A percentile compares a stretch with the other conserved stretches of the same genome.
Evolutionary conservation across 2,888 invertebrate genomes (phyloP).

Genomic region (Nineta flava): DNA sequence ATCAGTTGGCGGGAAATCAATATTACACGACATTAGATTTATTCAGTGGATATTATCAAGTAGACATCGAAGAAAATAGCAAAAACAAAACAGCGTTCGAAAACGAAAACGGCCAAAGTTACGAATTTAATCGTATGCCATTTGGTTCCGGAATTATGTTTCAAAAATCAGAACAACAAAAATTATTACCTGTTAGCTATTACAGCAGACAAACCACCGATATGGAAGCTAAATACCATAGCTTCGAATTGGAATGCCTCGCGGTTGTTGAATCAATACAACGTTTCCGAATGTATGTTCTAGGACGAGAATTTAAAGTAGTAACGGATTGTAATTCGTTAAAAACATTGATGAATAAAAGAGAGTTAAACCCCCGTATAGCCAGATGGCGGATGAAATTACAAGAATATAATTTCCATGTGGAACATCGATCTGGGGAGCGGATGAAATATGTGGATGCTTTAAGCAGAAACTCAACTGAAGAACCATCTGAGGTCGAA

Average conservation of each 20-base stretch:
- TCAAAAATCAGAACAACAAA: not conserved
- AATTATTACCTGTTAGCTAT: not conserved
- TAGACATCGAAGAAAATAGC: not conserved
- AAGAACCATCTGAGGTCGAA: too few relatives aligned
- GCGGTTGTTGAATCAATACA: not conserved
- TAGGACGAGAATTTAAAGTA: not conserved
- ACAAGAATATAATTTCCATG: not conserved
- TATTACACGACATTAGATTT: not conserved
- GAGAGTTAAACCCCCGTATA: not conserved
- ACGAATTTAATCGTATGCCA: not conserved
- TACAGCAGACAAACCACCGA: not conserved
- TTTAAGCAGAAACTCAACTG: too few relatives aligned
- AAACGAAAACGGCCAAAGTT: not conserved
- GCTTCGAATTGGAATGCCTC: not conserved
- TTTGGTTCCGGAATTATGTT: not conserved
- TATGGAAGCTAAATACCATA: not conserved
- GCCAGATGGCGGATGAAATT: not conserved
- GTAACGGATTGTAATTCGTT: not conserved
- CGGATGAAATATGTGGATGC: too few relatives aligned
- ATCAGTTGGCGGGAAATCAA: not conserved
- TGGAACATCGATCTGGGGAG: not conserved
- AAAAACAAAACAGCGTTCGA: not conserved
- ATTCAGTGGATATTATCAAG: not conserved
- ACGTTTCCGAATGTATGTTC: not conserved
- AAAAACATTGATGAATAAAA: not conserved